A percentile compares a stretch with the other conserved stretches of the same genome.
These are phyloP conservation scores for Agrochola lota DNA, from an alignment of 2,888 invertebrate species.

Conservation along the genomic window DNA sequence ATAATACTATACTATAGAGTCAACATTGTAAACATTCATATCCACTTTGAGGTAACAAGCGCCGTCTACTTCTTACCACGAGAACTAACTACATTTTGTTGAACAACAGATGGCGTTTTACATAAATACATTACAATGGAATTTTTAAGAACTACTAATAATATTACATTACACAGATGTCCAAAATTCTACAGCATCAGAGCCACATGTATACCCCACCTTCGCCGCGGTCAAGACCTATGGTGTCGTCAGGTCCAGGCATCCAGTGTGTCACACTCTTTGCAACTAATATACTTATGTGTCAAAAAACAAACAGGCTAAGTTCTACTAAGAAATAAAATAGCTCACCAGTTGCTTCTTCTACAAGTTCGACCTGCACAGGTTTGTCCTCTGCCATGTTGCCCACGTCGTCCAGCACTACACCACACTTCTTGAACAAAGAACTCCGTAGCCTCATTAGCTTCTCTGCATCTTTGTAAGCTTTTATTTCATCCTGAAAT, in stretches of 20 bases:
- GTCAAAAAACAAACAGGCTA: not conserved
- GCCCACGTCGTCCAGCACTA: conserved; percentile 81
- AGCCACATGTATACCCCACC: not conserved
- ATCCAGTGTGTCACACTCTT: not conserved
- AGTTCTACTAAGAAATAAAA: not conserved
- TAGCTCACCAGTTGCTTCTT: conserved; percentile 36
- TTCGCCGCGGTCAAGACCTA: not conserved
- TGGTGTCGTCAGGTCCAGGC: not conserved
- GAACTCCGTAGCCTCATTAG: conserved; percentile 76
- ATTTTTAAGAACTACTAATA: not conserved
- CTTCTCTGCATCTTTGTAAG: conserved; percentile 80
- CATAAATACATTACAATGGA: not conserved
- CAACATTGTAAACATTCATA: not conserved
- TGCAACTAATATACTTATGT: not conserved
- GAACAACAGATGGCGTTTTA: not conserved
- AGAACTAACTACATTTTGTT: conserved; percentile 35
- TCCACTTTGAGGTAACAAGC: conserved; percentile 33
- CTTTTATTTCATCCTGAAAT: conserved; percentile 84
- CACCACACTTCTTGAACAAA: conserved; percentile 83
- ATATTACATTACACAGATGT: not conserved
- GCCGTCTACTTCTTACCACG: conserved; percentile 67
- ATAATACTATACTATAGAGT: not conserved
- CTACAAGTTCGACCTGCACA: conserved; percentile 75
- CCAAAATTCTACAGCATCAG: not conserved
- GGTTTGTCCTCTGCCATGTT: conserved; percentile 79